Base-by-base conservation (phyloP, 2,113 vertebrate genomes). In the Tretioscincus oriximinensis region DNA sequence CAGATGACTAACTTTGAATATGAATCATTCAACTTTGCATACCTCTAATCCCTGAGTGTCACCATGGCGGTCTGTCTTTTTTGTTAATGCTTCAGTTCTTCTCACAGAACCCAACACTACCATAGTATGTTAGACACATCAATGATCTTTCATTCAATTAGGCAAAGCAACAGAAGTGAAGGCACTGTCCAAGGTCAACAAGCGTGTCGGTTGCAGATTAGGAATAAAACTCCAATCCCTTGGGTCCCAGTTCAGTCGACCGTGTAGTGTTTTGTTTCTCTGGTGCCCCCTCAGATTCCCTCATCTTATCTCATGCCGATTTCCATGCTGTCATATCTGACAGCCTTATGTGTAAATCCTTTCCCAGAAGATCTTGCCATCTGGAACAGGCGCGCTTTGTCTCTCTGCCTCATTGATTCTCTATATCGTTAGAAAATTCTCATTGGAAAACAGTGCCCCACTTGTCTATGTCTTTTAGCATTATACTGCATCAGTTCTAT, bases 381-480 rank as follows among this genome's bases (percentile, higher is more conserved):
- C 89, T 90, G 89, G 63, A 90, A 61, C 79, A 87, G 29, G 63
- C 71, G 85, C 83, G 81, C 71, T 31, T 61, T 82, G 12, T 73
- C 58, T 90, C 81, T 87, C 81, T 78, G 80, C 84, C 70, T 88
- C 85, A 87, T 72, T 88, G 78, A 83, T 60, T 88, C 77, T 1
- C 72, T 78, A 79, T 73, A 72, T 85, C 85, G 83, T 90, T 77
- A 3, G 35, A 54, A 70, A 88, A 90, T 86, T 85, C 83, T 88
- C 74, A 8, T 71, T 82, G 81, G 80, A 88, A 86, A 85, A 69
- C 49, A 81, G 71, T 3, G 76, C 89, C 81, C 66, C 74, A 80
- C 72, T 80, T 86, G 41, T 84, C 85, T 81, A 70, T 87, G 74
- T 60, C 84, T 86, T 78, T 77, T 87, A 86, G 78, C 85, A 51